These are phyloP conservation scores for Falco naumanni DNA, from an alignment of 2,797 vertebrate genomes.

Conservation along the genomic window DNA sequence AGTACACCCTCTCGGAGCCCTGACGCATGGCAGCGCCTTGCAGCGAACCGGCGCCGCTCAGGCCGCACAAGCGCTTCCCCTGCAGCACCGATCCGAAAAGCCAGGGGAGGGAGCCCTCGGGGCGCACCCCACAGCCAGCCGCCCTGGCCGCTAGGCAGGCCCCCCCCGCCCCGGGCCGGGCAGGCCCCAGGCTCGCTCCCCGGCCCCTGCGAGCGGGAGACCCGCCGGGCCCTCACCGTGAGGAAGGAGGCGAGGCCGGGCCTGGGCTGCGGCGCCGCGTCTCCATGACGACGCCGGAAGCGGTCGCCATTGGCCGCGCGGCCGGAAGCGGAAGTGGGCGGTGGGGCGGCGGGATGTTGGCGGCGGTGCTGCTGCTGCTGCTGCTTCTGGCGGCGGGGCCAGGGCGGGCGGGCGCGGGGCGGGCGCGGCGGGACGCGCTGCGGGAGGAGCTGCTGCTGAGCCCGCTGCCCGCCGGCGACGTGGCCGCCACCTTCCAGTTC, in stretches of 20 bases:
- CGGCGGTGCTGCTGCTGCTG: background rate
- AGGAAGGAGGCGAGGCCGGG: no score
- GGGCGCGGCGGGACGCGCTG: slow-evolving; percentile 79
- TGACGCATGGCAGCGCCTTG: background rate
- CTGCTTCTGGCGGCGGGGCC: background rate
- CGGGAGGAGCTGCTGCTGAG: slow-evolving; percentile 90
- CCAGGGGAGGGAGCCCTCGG: no score
- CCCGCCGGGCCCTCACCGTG: rapidly evolving
- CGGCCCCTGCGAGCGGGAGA: no score
- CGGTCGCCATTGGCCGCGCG: background rate
- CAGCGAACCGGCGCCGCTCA: background rate
- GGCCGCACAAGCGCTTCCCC: background rate
- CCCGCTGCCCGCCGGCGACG: slow-evolving; percentile 88
- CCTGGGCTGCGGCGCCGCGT: no score
- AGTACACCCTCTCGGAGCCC: background rate
- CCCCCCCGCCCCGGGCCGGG: no score
- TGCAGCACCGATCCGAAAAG: background rate
- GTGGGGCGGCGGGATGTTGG: slow-evolving; percentile 3
- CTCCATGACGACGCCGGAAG: background rate
- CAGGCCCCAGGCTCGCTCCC: background rate
- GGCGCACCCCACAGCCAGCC: no score
- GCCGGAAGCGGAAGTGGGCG: slow-evolving; percentile 25
- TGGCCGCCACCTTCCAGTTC: slow-evolving; percentile 95
- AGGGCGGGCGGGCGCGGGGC: background rate
- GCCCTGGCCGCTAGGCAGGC: background rate